Evolutionary conservation across 2,113 vertebrate genomes (phyloP), one percentile per base, ranked within the genome.

Genomic region (Corythornis madagascariensis): DNA sequence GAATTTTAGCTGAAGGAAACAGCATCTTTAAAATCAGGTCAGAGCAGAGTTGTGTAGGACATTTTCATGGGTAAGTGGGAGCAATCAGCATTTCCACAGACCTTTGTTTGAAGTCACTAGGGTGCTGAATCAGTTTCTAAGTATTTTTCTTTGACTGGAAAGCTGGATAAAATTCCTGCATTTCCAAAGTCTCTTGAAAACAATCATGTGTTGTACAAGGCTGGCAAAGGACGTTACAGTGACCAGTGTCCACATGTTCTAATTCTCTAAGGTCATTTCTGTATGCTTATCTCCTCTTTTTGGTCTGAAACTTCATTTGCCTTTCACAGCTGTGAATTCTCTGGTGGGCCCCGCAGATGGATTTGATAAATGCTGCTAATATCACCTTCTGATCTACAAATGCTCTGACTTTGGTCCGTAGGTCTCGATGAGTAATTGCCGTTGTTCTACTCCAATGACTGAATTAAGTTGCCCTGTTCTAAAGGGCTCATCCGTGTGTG

Each of bases 361-460:
- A 95, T 98, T 98, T 99, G 98, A 99, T 98, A 97, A 98, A 99
- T 99, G 98, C 97, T 88, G 96, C 98, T 97, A 98, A 98, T 98
- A 96, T 98, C 98, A 98, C 98, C 98, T 98, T 94, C 97, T 99
- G 98, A 98, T 98, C 98, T 97, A 47, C 88, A 75, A 95, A 66
- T 94, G 96, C 97, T 98, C 97, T 89, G 97, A 97, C 97, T 98
- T 98, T 97, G 97, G 96, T 97, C 97, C 97, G 96, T 93, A 95
- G 96, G 97, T 97, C 97, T 97, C 98, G 96, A 97, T 97, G 94
- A 98, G 97, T 98, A 98, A 98, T 98, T 98, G 97, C 98, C 74
- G 73, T 97, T 98, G 98, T 98, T 98, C 98, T 98, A 98, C 98
- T 98, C 97, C 96, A 95, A 76, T 96, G 97, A 95, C 97, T 97